Evolutionary conservation across 1,140 invertebrate genomes (phyloP), one percentile per base, ranked within the genome.

Genomic region (Trichoplusia ni): DNA sequence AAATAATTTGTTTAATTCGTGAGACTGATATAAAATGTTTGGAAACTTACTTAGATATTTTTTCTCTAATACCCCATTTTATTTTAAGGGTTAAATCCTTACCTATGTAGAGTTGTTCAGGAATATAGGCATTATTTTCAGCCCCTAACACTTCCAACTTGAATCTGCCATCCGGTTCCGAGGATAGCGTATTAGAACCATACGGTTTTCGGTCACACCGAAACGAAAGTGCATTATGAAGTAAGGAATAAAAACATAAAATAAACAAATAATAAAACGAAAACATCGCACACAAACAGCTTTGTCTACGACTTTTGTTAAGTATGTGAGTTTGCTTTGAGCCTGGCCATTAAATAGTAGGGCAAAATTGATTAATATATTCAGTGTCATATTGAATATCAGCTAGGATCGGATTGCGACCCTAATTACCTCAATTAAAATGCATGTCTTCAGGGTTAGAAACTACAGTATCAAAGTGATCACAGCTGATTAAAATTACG

Each of bases 201-300:
- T 85, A 89, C 4, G 85, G 84, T 25, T 79, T 73, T 67, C 85
- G 71, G 29, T 89, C 82, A 67, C 86, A 89, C 16, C 84, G 82
- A 56, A 86, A 84, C 29, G 76, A 40, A 16, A 25, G 37, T 2
- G 61, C 64, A 29, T 4, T 3, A 18, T 16, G n/a, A 14, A 23
- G 4, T 16, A 56, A 18, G 1, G 29, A n/a, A 0, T 40, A 23
- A 18, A 42, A 18, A 42, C 2, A 5, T 1, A 18, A 49, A 23
- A 44, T 4, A 21, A 11, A 9, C n/a, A 46, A 27, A 16, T 27
- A 46, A 46, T 6, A 46, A 6, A 13, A 14, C 7, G 27, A 18
- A 6, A 23, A 14, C 42, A 46, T 46, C 13, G 3, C 14, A 27
- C 0, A 46, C 13, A 6, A 13, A 29, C 25, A 2, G 0, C 8